Evolutionary conservation across 2,797 vertebrate species (phyloP), one percentile per base, ranked within the genome.

Genomic region (Amblyraja radiata): DNA sequence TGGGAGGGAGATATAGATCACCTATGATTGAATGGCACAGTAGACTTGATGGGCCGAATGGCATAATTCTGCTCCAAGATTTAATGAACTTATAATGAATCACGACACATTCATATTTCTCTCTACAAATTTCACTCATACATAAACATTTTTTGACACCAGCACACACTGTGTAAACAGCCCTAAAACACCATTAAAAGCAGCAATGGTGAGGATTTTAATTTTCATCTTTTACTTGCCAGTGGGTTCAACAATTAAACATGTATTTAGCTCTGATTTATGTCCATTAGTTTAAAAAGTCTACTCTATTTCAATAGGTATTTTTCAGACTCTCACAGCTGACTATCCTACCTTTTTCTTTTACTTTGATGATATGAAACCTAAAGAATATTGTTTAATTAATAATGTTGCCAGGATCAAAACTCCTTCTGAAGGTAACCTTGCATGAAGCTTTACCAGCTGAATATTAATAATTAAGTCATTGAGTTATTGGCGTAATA

Each of bases 141-240:
- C 2, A 32, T 88, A 63, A 36, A 88, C 28, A 88, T 88, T 88
- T 68, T 88, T 88, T 88, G 84, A 88, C 61, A 36, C 84, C 36
- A 65, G n/a, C 63, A 9, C 23, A 21, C n/a, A 54, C 46, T 68
- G 61, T 88, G 65, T 88, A 8, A 88, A 68, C 6, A 36, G n/a
- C 6, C 63, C 63, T 88, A 54, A 65, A 16, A 88, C 63, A 88
- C 61, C 18, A 16, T 61, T 18, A 36, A 63, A 14, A 28, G 63
- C 84, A 68, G 16, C 16, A 32, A 54, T 54, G 46, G 46, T 54
- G 46, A 54, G 5, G n/a, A 23, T 21, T 74, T 74, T 21, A 25
- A 6, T 74, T 18, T 74, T 58, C 36, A 6, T 54, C 73, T 54
- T n/a, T 28, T 11, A 39, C 14, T 71, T 92, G 90, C 36, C 18